Evolutionary conservation across 2,797 vertebrate species (phyloP), one percentile per base, ranked within the genome.

Genomic region (Acestrorhynchus altus): DNA sequence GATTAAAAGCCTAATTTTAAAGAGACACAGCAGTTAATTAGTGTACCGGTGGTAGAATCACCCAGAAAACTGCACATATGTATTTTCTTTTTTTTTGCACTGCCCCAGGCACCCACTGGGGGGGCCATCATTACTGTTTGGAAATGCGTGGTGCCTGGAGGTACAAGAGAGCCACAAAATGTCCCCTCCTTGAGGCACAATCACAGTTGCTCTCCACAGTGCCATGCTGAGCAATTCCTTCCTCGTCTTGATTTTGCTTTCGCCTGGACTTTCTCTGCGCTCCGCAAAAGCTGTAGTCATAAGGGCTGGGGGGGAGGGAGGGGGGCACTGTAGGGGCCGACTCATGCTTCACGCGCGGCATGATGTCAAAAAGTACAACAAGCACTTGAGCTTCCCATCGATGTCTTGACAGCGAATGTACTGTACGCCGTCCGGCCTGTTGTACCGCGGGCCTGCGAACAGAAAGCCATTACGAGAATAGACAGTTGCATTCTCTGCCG

Each of bases 21-120:
- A 2, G 31, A 6, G 2, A 35, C 6, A 35, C 31, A 35, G 6
- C 2, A 35, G 31, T 6, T 35, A 35, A 35, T 35, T 2, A 35
- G 31, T 6, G 6, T 6, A 35, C 2, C 2, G 6, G 6, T 35
- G 31, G 2, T 2, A 35, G 6, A n/a, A 35, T 35, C 31, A 35
- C 31, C 81, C 20, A 82, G 54, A 66, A 28, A 49, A 22, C 4
- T 26, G n/a, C 47, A 22, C 20, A 22, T 47, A 6, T 26, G 1
- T 68, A 54, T 69, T 66, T 40, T 76, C 74, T 87, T 47, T 81
- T 74, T 74, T 6, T 35, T 2, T 6, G 31, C 66, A 72, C 75
- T 71, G 81, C 87, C 80, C 6, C 4, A 31, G 84, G 87, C 78
- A 65, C 7, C 31, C 59, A 39, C 59, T 61, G 16, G 18, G 59